Evolutionary conservation across 2,797 vertebrate species (phyloP).

Genomic region (Loris lydekkerianus): DNA sequence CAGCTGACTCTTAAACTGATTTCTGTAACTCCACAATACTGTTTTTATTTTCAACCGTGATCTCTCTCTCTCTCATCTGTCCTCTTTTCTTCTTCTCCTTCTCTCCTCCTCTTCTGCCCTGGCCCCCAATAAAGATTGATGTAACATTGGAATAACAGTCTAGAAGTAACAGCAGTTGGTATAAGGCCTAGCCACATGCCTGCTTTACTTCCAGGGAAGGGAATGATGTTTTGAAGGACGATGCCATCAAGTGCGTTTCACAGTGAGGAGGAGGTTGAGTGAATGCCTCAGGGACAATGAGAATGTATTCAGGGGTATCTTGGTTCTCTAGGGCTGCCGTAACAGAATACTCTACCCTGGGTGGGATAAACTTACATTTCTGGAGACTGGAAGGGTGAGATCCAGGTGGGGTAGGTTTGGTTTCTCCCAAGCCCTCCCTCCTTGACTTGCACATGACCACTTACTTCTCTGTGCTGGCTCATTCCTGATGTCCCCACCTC

Average conservation of each 20-base stretch:
- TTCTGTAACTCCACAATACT: not conserved
- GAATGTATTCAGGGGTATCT: not conserved
- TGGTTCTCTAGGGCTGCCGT: not conserved
- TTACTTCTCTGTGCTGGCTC: not conserved
- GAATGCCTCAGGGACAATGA: not conserved
- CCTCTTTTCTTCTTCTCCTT: not conserved
- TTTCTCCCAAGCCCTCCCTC: not conserved
- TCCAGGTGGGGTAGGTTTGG: not conserved
- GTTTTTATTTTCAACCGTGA: not conserved
- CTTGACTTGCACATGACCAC: not conserved
- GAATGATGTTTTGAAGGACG: not conserved
- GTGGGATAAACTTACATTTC: not conserved
- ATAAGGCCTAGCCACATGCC: not conserved
- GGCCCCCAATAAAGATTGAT: not conserved
- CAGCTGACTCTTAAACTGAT: not conserved
- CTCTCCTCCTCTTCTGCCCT: too few relatives aligned
- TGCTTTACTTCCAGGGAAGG: not conserved
- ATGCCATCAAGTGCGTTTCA: not conserved
- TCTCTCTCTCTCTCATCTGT: not conserved
- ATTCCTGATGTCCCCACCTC: not conserved
- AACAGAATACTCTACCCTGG: not conserved
- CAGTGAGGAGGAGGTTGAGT: not conserved
- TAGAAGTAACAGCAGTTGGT: not conserved
- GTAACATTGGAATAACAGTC: not conserved
- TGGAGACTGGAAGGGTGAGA: not conserved